Conservation (phyloP, 2,888 invertebrate species). For the Rugalucina vietnamica region DNA sequence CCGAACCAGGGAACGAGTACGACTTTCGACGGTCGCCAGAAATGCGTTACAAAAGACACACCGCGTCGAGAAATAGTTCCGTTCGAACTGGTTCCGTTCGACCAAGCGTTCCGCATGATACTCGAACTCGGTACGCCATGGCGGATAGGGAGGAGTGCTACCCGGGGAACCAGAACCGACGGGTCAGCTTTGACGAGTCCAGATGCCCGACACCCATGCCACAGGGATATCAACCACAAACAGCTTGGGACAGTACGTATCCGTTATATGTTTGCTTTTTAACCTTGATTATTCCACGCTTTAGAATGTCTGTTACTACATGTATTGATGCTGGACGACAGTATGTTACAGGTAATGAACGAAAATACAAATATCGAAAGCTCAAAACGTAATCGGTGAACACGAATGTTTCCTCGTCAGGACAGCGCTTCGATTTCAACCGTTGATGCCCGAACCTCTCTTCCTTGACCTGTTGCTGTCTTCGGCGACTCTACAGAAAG, state of each 20-base stretch:
- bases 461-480: too few relatives aligned
- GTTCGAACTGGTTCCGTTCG: slow-evolving; percentile 19
- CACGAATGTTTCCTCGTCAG: too few relatives aligned
- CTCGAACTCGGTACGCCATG: slow-evolving; percentile 3
- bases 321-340: too few relatives aligned
- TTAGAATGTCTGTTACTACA: too few relatives aligned
- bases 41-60: slow-evolving; percentile 7
- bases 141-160: neutral
- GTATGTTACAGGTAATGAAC: too few relatives aligned
- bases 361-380: too few relatives aligned
- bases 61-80: slow-evolving; percentile 15
- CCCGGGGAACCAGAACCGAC: neutral
- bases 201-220: slow-evolving; percentile 48
- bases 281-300: too few relatives aligned
- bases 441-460: too few relatives aligned
- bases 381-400: too few relatives aligned
- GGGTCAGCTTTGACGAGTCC: slow-evolving; percentile 15
- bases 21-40: slow-evolving; percentile 55
- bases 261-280: too few relatives aligned
- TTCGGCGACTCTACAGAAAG: too few relatives aligned
- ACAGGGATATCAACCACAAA: slow-evolving; percentile 16
- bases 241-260: neutral
- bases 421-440: too few relatives aligned
- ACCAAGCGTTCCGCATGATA: slow-evolving; percentile 48
- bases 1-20: slow-evolving; percentile 50